phyloP scores from a whole-genome alignment of 2,797 vertebrate species.

The Tachyglossus aculeatus region DNA sequence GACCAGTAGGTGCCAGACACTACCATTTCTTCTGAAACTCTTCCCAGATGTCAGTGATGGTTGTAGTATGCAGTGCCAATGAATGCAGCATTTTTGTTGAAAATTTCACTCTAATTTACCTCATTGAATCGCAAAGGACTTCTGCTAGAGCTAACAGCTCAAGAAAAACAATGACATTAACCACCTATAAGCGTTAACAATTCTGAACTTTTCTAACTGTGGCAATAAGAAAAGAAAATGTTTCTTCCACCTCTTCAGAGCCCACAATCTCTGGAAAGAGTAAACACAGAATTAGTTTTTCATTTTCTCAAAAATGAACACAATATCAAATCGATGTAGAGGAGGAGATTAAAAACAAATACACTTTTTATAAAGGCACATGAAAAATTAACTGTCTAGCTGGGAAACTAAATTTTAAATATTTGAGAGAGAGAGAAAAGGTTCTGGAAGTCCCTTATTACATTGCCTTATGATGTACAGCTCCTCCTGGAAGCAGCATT shows the following conservation, averaged over 20 bases:
- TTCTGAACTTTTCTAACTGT: too few relatives aligned
- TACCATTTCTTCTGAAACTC: conserved; percentile 24
- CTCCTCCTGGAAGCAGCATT: too few relatives aligned
- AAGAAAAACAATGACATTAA: background rate
- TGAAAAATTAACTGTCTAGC: conserved; percentile 22
- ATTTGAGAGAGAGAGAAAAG: background rate
- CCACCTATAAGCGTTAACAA: background rate
- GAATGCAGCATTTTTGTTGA: background rate
- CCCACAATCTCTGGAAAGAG: too few relatives aligned
- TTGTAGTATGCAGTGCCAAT: background rate
- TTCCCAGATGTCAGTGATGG: background rate
- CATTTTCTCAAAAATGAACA: background rate
- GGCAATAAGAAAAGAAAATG: too few relatives aligned
- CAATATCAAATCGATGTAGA: background rate
- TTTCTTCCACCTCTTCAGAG: too few relatives aligned
- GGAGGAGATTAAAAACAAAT: conserved; percentile 24
- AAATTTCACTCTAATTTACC: conserved; percentile 8
- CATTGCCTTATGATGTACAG: fast-evolving
- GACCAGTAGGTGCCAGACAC: background rate
- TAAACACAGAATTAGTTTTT: background rate
- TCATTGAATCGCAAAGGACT: conserved; percentile 12
- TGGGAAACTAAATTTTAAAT: background rate
- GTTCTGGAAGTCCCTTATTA: background rate
- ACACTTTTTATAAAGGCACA: background rate
- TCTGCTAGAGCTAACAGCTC: background rate